phyloP scores from a whole-genome alignment of 23 tunicate species.

The Halocynthia roretzi region DNA sequence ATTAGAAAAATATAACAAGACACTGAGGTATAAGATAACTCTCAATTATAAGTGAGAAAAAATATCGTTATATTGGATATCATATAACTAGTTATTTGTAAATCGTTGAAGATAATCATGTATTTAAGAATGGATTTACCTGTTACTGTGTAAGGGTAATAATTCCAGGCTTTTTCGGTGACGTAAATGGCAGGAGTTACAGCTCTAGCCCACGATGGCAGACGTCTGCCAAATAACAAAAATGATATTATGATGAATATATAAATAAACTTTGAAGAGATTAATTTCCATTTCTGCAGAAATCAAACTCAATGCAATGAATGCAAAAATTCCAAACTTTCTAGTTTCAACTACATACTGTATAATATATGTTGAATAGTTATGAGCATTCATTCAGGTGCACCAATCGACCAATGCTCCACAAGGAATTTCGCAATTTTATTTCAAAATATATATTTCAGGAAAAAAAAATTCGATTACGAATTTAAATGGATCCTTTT shows the following conservation, averaged over 20 bases:
- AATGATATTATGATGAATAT: too few relatives aligned
- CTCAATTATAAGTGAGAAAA: too few relatives aligned
- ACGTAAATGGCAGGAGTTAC: constrained; percentile 62
- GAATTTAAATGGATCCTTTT: constrained; percentile 80
- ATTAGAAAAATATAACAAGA: background rate
- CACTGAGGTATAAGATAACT: background rate
- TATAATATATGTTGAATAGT: background rate
- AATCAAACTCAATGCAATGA: background rate
- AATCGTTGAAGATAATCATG: background rate
- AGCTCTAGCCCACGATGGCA: constrained; percentile 76
- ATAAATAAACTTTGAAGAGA: too few relatives aligned
- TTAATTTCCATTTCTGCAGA: too few relatives aligned
- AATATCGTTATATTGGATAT: background rate
- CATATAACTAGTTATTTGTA: background rate
- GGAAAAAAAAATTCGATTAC: constrained; percentile 19
- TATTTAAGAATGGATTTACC: constrained; percentile 23
- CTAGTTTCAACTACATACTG: background rate
- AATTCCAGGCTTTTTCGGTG: constrained; percentile 86
- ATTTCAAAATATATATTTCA: background rate
- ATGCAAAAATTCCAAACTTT: background rate
- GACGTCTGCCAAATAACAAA: constrained; percentile 29
- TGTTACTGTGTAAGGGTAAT: constrained; percentile 86
- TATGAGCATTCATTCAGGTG: background rate
- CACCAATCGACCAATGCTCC: too few relatives aligned
- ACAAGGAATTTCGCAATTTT: background rate